These are phyloP conservation scores for Tetragnatha versicolor DNA, from an alignment of 1,140 invertebrate species.

Conservation along the genomic window DNA sequence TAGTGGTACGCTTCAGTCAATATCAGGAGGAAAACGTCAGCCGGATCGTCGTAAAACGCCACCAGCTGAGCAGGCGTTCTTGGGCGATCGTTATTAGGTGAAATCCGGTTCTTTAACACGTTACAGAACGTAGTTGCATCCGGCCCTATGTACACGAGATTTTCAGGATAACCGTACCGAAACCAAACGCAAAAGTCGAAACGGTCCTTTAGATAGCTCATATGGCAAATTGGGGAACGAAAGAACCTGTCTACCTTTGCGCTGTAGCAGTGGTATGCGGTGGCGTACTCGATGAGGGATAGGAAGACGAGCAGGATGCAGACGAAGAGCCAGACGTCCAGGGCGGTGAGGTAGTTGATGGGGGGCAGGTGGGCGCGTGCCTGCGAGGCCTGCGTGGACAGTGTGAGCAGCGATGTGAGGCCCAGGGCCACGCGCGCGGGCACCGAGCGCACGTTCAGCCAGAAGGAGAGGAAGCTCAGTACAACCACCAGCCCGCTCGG, in stretches of 20 bases:
- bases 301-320: conserved; percentile 49
- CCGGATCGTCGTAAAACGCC: no score
- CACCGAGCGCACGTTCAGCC: conserved; percentile 64
- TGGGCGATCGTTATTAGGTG: no score
- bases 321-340: conserved; percentile 55
- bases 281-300: conserved; percentile 47
- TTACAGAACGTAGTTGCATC: no score
- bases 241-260: neutral
- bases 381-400: conserved; percentile 44
- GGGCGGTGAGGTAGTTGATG: conserved; percentile 48
- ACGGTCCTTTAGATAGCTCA: neutral
- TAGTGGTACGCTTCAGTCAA: no score
- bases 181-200: neutral
- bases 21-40: no score
- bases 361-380: conserved; percentile 35
- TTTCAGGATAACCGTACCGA: neutral
- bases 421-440: conserved; percentile 63
- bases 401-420: conserved; percentile 43
- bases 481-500: conserved; percentile 57
- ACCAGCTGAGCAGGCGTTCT: no score
- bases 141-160: neutral
- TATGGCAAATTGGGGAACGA: neutral
- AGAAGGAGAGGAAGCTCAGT: conserved; percentile 62
- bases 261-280: conserved; percentile 15
- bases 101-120: no score